Evolutionary conservation across 1,140 invertebrate genomes (phyloP), one percentile per base, ranked within the genome.

Genomic region (Drosophila persimilis): DNA sequence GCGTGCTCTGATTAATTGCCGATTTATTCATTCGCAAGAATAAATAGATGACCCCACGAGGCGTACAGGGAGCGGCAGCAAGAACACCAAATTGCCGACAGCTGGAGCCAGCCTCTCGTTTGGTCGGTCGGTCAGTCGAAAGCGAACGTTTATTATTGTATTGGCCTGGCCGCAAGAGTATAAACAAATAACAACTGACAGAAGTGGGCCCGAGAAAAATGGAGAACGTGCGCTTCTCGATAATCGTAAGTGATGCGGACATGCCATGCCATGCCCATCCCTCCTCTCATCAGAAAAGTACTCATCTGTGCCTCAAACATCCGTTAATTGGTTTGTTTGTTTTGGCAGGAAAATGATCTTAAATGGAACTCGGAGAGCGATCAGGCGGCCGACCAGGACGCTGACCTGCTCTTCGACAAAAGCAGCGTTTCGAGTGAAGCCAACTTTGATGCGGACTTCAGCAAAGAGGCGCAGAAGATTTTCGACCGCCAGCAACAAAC

Each of bases 361-460:
- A 91, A 91, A 55, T 90, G 90, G 81, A 67, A 90, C 41, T 90
- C 88, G 54, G 79, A 90, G 56, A 86, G 89, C 39, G 90, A 85
- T 15, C 65, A 73, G 44, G 55, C 35, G 24, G 81, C 77, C 22
- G 80, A 39, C 35, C 35, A 39, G 35, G 35, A 85, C 9, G 71
- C 54, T 60, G 89, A 90, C 22, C 43, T 89, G 62, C 71, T 91
- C 31, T 80, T 76, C 61, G 88, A 90, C 51, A 89, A 83, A 55
- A 85, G 90, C 43, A 93, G 92, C 73, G 92, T 93, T 47, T 93
- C 92, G 7, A 93, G 92, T 64, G 93, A 93, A 91, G 78, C 89
- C 78, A 83, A 88, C 59, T 63, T 92, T 55, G 69, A 92, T 74
- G 64, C 92, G 56, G 72, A 92, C 13, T 85, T 91, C 7, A 91